phyloP scores from a whole-genome alignment of 1,140 invertebrate species.

The Drosophila hydei region DNA sequence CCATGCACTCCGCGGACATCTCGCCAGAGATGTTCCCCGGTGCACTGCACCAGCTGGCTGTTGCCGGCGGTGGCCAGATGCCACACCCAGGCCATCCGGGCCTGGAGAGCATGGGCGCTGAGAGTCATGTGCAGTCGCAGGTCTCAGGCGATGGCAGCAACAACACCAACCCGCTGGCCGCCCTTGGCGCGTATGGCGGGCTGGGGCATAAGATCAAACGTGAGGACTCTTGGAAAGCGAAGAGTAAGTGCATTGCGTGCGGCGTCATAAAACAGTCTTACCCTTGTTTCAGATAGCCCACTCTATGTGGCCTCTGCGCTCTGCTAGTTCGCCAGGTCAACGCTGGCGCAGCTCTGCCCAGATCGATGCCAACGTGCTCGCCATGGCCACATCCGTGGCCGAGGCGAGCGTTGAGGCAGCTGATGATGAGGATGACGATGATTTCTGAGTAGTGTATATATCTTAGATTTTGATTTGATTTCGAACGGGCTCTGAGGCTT shows the following conservation, averaged over 20 bases:
- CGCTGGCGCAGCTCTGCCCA: constrained; percentile 13
- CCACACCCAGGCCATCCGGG: constrained; percentile 70
- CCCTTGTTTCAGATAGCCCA: constrained; percentile 64
- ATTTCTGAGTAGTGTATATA: constrained; percentile 51
- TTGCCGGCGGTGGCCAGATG: constrained; percentile 60
- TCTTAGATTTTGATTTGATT: constrained; percentile 5
- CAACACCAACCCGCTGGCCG: constrained; percentile 73
- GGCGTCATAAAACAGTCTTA: constrained; percentile 42
- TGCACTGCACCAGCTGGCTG: constrained; percentile 61
- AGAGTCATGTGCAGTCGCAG: constrained; percentile 75
- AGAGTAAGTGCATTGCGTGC: constrained; percentile 68
- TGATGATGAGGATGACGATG: constrained; percentile 56
- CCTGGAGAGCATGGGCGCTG: constrained; percentile 66
- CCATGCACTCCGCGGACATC: constrained; percentile 66
- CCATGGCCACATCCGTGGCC: constrained; percentile 54
- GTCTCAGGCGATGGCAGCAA: constrained; percentile 70
- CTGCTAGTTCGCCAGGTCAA: constrained; percentile 24
- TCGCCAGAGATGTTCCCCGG: constrained; percentile 59
- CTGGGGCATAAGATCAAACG: constrained; percentile 78
- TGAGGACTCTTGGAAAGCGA: constrained; percentile 76
- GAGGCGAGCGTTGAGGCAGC: constrained; percentile 58
- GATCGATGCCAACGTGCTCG: constrained; percentile 32
- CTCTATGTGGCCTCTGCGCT: constrained; percentile 20
- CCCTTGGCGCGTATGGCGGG: constrained; percentile 64
- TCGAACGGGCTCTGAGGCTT: not conserved